Evolutionary conservation across 64 coral and sea anemone species (phyloP).

Genomic region (Pachyseris speciosa): DNA sequence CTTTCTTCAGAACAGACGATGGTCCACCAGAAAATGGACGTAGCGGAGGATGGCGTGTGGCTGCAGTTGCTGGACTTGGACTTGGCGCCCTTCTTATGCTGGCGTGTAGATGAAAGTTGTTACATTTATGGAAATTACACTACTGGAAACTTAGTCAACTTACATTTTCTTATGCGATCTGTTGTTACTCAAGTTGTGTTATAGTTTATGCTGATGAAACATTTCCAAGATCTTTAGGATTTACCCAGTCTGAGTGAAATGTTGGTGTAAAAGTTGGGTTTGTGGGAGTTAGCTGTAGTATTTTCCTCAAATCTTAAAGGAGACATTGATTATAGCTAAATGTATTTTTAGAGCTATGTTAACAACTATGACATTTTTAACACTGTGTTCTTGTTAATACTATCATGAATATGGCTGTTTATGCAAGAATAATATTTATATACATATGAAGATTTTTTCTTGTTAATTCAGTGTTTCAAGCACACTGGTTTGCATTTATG

Average conservation of each 20-base stretch:
- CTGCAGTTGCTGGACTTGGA: conserved; percentile 81
- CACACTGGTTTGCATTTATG: not conserved
- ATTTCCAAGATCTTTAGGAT: not conserved
- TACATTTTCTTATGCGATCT: not conserved
- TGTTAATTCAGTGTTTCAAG: not conserved
- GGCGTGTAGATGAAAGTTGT: conserved; percentile 66
- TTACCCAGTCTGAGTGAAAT: not conserved
- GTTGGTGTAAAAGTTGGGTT: not conserved
- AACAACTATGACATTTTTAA: conserved; percentile 2
- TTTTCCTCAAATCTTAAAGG: not conserved
- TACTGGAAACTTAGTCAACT: not conserved
- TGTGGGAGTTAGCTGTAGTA: not conserved
- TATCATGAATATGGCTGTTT: not conserved
- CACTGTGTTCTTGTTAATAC: not conserved
- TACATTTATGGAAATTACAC: not conserved
- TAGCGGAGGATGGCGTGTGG: conserved; percentile 62
- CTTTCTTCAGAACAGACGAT: conserved; percentile 70
- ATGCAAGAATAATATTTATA: conserved; percentile 8
- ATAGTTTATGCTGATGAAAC: not conserved
- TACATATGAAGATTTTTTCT: not conserved
- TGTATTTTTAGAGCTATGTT: conserved; percentile 27
- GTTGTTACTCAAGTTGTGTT: not conserved
- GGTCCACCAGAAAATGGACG: conserved; percentile 22
- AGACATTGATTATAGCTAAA: not conserved
- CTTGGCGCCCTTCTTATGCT: conserved; percentile 88